Conservation (phyloP, 2,797 vertebrate genomes). For the Coregonus suidteri region DNA sequence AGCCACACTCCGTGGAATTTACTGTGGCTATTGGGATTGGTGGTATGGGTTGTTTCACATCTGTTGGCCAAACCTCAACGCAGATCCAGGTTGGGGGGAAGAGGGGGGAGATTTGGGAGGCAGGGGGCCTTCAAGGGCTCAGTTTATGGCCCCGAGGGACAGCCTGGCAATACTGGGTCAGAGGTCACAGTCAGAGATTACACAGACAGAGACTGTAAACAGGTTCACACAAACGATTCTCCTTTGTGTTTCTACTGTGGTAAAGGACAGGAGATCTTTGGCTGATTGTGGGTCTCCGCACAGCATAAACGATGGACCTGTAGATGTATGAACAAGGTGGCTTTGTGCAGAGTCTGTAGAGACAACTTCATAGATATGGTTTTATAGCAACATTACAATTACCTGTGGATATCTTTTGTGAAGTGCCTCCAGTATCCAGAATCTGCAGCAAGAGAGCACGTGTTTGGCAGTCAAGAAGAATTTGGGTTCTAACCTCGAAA, state of each 20-base stretch:
- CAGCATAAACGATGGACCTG: background rate
- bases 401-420: background rate
- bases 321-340: background rate
- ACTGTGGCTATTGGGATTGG: background rate
- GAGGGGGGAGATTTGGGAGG: background rate
- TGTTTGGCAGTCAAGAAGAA: no score
- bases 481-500: no score
- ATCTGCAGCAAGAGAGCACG: background rate
- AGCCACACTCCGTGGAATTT: background rate
- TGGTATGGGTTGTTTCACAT: slow-evolving; percentile 5
- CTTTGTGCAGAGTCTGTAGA: background rate
- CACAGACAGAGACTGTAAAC: background rate
- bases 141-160: background rate
- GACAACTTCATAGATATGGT: background rate
- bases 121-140: background rate
- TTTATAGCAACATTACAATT: background rate
- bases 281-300: background rate
- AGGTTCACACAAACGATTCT: background rate
- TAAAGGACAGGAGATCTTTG: background rate
- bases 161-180: background rate
- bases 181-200: background rate
- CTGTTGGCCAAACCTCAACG: background rate
- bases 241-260: background rate
- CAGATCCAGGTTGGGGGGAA: background rate
- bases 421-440: background rate